Evolutionary conservation across 2,113 vertebrate species (phyloP), one percentile per base, ranked within the genome.

Genomic region (Polypterus bichir): DNA sequence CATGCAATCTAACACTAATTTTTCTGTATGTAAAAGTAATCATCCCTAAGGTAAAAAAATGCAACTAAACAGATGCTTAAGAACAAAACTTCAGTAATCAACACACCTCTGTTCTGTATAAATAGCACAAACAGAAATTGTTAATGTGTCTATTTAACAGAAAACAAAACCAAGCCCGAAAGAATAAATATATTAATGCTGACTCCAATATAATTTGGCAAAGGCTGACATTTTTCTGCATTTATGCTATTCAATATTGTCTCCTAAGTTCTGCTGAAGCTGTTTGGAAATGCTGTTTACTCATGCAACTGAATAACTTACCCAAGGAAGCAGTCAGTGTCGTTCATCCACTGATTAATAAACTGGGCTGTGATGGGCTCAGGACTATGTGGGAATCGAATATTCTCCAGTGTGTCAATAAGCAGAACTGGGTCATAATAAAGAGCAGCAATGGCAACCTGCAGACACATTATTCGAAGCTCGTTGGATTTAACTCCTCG

Each of bases 291-390:
- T 54, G 53, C 53, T n/a, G 10, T n/a, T 55, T 27, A 4, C 10
- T 55, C 10, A 27, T 27, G 27, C 27, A 27, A 27, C 27, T 27
- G 27, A 27, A 27, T 9, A 6, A n/a, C 86, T 74, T 73, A 90
- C 95, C 95, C 95, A 46, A 97, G 79, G 69, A 98, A 98, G 77
- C 92, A 95, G 75, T 98, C 94, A 0, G 95, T 97, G 72, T 98
- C 95, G 4, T 87, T 97, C 88, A 98, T 95, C 95, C 95, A 98
- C 73, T 98, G 94, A 79, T 98, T 98, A 78, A 98, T 87, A 73
- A 98, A 98, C 81, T 94, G 94, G 0, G 88, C 87, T 0, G 94
- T 98, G 75, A 98, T 88, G 9, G 94, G 91, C 54, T 94, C 92
- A 0, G 92, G 85, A 73, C 83, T 92, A 74, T 92, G 89, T 7